Evolutionary conservation across 2,888 invertebrate genomes (phyloP).

Genomic region (Embidobia sp.): DNA sequence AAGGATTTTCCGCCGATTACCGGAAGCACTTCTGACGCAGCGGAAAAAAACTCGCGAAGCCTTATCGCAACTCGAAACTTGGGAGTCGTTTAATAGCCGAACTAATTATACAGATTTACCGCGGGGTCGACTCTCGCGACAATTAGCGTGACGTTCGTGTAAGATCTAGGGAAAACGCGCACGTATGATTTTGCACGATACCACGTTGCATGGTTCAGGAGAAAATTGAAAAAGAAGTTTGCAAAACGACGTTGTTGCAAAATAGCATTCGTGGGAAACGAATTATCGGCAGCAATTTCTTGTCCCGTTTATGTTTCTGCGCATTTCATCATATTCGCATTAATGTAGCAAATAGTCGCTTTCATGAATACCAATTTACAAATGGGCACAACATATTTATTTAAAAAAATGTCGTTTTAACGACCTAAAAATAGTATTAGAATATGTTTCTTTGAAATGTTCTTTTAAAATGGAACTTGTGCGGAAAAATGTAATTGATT

Average conservation of each 20-base stretch:
- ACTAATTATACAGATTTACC: conserved; percentile 74
- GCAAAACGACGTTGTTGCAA: conserved; percentile 64
- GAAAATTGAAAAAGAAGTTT: conserved; percentile 66
- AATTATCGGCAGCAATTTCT: conserved; percentile 61
- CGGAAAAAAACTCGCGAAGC: conserved; percentile 42
- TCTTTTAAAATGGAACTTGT: too few species aligned
- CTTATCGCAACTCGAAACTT: conserved; percentile 69
- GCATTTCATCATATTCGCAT: conserved; percentile 57
- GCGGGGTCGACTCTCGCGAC: too few species aligned
- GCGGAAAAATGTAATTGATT: too few species aligned
- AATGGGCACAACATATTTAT: conserved; percentile 17
- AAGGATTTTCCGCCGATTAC: conserved; percentile 42
- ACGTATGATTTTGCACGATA: conserved; percentile 45
- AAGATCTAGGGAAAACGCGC: conserved; percentile 16
- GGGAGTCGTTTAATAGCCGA: conserved; percentile 74
- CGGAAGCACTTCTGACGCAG: conserved; percentile 50
- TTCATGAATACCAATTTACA: conserved; percentile 43
- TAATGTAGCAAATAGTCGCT: conserved; percentile 47
- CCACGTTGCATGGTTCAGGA: conserved; percentile 31
- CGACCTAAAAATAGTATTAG: too few species aligned
- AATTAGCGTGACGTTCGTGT: conserved; percentile 69
- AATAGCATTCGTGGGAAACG: conserved; percentile 35
- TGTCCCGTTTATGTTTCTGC: conserved; percentile 59
- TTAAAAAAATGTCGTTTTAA: too few species aligned
- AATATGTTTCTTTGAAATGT: too few species aligned